Evolutionary conservation across 2,113 vertebrate genomes (phyloP), one percentile per base, ranked within the genome.

Genomic region (Sardina pilchardus): DNA sequence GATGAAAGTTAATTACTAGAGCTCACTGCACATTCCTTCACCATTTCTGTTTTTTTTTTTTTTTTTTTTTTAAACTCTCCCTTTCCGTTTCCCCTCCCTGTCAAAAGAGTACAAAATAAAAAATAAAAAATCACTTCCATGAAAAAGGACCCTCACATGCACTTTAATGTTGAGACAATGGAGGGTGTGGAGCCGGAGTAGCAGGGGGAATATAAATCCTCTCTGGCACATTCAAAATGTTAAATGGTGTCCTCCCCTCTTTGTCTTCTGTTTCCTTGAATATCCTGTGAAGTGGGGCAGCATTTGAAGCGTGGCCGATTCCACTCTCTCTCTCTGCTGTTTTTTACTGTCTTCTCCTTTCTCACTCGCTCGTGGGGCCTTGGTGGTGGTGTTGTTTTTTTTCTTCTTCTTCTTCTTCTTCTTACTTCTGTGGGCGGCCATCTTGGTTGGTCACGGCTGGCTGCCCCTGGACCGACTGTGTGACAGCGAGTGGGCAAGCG

Each of bases 391-490:
- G n/a, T 4, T 9, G 1, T 71, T 34, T 67, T 30, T 26, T 59
- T 12, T 6, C 26, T 26, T 63, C n/a, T n/a, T n/a, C n/a, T n/a
- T n/a, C n/a, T n/a, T n/a, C n/a, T n/a, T n/a, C n/a, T n/a, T 1
- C 10, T 6, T 34, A 17, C 34, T 78, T 17, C 16, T 4, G 14
- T 5, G 12, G 82, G 87, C 83, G 81, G 89, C 91, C 91, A 89
- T 91, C 82, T 90, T 90, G 83, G 10, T 84, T 36, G 26, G 90
- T 92, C 91, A 91, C 53, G 50, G 90, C 90, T 92, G 92, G 89
- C 94, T 90, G 90, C 92, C 44, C 89, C 90, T 87, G 45, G 91
- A 91, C 87, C 88, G 84, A 85, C 83, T 92, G 92, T 83, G 53
- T 89, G 44, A 83, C 42, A 82, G 50, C 34, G 42, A 17, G 14